Base-by-base conservation (phyloP, 1,140 invertebrate species). In the Stegodyphus mimosarum region DNA sequence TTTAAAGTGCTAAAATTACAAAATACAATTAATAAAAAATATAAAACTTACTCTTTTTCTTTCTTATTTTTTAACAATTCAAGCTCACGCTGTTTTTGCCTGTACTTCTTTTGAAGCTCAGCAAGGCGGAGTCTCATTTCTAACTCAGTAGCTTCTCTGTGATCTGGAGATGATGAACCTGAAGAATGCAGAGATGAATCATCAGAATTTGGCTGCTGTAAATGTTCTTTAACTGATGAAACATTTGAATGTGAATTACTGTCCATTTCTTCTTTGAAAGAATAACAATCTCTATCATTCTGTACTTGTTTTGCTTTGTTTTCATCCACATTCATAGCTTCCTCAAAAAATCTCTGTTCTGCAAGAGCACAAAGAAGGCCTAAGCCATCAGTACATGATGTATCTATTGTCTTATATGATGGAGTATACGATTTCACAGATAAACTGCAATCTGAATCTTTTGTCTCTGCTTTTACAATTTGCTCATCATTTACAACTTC, bases 311-410 rank as follows among this genome's bases (percentile, higher is more conserved):
- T 7, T 50, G 55, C 18, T 70, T 84, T 77, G 60, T 63, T 86
- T 17, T 66, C 89, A 94, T 93, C 1, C 87, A 72, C 75, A 87
- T 83, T 88, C 86, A 84, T 50, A 9, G 87, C 87, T 49, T 95
- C 94, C 88, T 95, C 95, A 90, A 94, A 93, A 83, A 95, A 94
- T 78, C 95, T 92, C 88, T 96, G 95, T 88, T 96, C 95, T 0
- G 95, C 96, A 49, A 97, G 90, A 1, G 95, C 95, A 90, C 96
- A 97, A 6, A 97, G 90, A 49, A 97, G 90, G 79, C 95, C 94
- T 48, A 97, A 90, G 0, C 95, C 95, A 84, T 88, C 86, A 64
- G 78, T 86, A 50, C 77, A 74, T 49, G 70, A 69, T 50, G 70
- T 63, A 80, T 87, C 83, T 55, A 85, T 60, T 15, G 75, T 76